phyloP scores from a whole-genome alignment of 2,113 vertebrate genomes.

The Cepphus grylle region DNA sequence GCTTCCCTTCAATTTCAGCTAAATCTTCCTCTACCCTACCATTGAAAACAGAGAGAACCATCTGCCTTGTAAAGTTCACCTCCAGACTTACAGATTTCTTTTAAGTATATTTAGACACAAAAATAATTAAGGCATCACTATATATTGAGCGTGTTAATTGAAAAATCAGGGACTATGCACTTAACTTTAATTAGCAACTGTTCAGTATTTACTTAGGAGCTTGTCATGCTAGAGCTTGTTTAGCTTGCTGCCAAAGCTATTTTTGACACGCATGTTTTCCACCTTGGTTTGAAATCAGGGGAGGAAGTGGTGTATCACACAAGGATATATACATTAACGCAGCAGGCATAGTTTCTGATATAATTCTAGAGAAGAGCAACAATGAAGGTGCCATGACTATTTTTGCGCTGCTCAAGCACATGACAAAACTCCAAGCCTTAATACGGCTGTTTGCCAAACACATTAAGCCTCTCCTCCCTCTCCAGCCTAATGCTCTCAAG shows the following conservation, averaged over 20 bases:
- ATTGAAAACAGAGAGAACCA: background rate
- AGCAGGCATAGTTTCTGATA: background rate
- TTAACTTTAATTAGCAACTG: slow-evolving; percentile 46
- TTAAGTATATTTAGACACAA: slow-evolving; percentile 19
- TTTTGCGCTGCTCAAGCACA: background rate
- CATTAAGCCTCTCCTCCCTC: background rate
- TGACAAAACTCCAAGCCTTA: background rate
- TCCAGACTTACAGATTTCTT: background rate
- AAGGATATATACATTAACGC: background rate
- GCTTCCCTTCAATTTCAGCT: background rate
- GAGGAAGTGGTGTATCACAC: background rate
- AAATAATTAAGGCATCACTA: slow-evolving; percentile 23
- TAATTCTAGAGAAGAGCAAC: background rate
- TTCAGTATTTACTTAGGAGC: background rate
- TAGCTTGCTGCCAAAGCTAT: background rate
- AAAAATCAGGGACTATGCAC: slow-evolving; percentile 3
- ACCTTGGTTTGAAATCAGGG: background rate
- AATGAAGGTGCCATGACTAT: background rate
- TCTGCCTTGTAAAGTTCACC: background rate
- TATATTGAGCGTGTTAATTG: background rate
- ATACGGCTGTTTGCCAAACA: background rate
- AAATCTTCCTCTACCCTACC: background rate
- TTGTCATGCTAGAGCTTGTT: background rate
- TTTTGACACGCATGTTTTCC: background rate
- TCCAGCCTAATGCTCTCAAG: background rate